A percentile compares a stretch with the other conserved stretches of the same genome.
These are phyloP conservation scores for Phymatocera aterrima DNA, from an alignment of 2,888 invertebrate species.

Conservation along the genomic window DNA sequence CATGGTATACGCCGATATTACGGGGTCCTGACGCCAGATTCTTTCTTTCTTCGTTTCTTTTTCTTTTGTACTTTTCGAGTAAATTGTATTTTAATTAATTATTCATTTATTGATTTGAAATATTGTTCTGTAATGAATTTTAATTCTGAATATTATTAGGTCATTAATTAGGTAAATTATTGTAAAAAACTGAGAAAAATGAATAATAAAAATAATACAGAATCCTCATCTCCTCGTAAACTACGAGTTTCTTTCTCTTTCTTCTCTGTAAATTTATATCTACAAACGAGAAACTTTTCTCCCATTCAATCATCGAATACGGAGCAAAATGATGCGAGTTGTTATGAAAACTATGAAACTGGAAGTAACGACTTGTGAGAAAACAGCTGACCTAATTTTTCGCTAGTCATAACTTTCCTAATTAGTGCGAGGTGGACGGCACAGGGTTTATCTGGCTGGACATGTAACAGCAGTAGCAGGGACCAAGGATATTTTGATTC, in stretches of 20 bases:
- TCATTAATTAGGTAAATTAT: too few species aligned
- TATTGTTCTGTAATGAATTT: background rate
- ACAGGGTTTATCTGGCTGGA: slow-evolving; percentile 68
- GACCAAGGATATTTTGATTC: slow-evolving; percentile 60
- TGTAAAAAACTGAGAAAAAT: too few species aligned
- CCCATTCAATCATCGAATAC: too few species aligned
- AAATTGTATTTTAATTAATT: slow-evolving; percentile 35
- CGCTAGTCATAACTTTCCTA: slow-evolving; percentile 48
- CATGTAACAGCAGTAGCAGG: slow-evolving; percentile 67
- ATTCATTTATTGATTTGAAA: slow-evolving; percentile 30
- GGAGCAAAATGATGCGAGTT: slow-evolving; percentile 13
- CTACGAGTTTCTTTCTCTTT: too few species aligned
- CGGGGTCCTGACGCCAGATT: background rate
- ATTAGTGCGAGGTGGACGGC: slow-evolving; percentile 70
- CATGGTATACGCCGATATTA: background rate
- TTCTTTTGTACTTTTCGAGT: slow-evolving; percentile 42
- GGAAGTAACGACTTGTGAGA: too few species aligned
- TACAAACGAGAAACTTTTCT: background rate
- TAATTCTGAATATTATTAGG: background rate
- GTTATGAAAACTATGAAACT: too few species aligned
- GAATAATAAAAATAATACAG: too few species aligned
- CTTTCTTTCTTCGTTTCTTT: slow-evolving; percentile 38
- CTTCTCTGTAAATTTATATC: too few species aligned
- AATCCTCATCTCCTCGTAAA: too few species aligned
- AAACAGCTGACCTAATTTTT: slow-evolving; percentile 39